Evolutionary conservation across 2,888 invertebrate genomes (phyloP).

Genomic region (Epiblema foenella): DNA sequence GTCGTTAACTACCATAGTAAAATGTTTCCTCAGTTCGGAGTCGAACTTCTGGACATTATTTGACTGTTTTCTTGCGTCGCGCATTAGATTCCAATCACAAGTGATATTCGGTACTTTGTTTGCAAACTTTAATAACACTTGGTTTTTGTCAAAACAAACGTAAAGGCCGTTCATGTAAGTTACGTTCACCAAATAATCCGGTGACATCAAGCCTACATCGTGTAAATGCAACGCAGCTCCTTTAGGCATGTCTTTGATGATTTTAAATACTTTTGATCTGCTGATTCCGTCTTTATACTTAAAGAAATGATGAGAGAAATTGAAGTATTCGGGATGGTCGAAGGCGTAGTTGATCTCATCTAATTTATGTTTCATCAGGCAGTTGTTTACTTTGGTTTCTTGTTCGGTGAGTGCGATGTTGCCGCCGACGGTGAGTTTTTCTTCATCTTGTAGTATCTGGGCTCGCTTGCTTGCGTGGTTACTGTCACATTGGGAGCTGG

Average conservation of each 20-base stretch:
- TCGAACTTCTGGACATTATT: slow-evolving; percentile 80
- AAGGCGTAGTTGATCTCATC: slow-evolving; percentile 83
- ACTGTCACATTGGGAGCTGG: slow-evolving; percentile 44
- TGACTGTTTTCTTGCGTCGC: slow-evolving; percentile 68
- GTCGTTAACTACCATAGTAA: slow-evolving; percentile 84
- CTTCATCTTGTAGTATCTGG: slow-evolving; percentile 78
- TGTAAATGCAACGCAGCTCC: slow-evolving; percentile 90
- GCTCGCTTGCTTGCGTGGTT: slow-evolving; percentile 63
- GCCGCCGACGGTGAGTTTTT: slow-evolving; percentile 79
- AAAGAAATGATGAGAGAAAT: slow-evolving; percentile 88
- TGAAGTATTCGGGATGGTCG: slow-evolving; percentile 83
- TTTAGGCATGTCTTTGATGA: slow-evolving; percentile 90
- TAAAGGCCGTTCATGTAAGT: slow-evolving; percentile 87
- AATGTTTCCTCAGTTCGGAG: slow-evolving; percentile 74
- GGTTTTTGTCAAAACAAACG: slow-evolving; percentile 68
- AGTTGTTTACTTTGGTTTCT: slow-evolving; percentile 82
- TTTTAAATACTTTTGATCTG: slow-evolving; percentile 86
- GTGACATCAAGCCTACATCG: slow-evolving; percentile 86
- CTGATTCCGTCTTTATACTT: slow-evolving; percentile 84
- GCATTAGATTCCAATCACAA: slow-evolving; percentile 80
- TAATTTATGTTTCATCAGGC: slow-evolving; percentile 85
- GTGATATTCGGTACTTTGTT: slow-evolving; percentile 53
- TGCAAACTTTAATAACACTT: slow-evolving; percentile 62
- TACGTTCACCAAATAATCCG: slow-evolving; percentile 86
- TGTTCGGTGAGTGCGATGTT: slow-evolving; percentile 73